Percentiles rank a stretch among this genome's conserved stretches.
These are phyloP conservation scores for Mesocricetus auratus DNA, from an alignment of 2,113 vertebrate species.

Conservation along the genomic window DNA sequence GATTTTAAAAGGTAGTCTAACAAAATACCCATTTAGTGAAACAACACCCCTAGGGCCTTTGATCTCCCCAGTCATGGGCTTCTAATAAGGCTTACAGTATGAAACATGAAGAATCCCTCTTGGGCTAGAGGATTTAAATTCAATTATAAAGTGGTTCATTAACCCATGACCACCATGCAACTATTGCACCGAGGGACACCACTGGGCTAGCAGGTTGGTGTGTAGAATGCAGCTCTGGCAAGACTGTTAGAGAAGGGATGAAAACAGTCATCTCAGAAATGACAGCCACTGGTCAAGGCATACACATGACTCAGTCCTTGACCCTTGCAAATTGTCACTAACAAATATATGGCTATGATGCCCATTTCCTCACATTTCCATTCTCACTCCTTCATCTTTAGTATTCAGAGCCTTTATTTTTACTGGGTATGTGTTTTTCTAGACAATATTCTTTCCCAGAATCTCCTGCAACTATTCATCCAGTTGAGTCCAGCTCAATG, in stretches of 20 bases:
- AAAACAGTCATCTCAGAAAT: conserved; percentile 2
- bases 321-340: background rate
- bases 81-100: background rate
- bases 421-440: background rate
- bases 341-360: background rate
- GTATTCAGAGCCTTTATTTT: background rate
- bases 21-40: background rate
- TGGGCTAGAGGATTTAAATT: background rate
- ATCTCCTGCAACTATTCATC: background rate
- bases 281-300: background rate
- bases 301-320: background rate
- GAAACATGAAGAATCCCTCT: background rate
- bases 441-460: conserved; percentile 12
- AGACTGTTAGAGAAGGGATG: background rate
- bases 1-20: background rate
- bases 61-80: background rate
- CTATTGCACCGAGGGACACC: too few species aligned
- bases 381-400: background rate
- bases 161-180: background rate
- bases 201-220: background rate
- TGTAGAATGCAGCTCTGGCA: background rate
- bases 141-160: background rate
- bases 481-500: background rate
- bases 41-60: too few species aligned
- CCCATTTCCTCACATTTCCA: background rate